Conservation (phyloP, 1,140 invertebrate species). For the Acromyrmex echinatior region DNA sequence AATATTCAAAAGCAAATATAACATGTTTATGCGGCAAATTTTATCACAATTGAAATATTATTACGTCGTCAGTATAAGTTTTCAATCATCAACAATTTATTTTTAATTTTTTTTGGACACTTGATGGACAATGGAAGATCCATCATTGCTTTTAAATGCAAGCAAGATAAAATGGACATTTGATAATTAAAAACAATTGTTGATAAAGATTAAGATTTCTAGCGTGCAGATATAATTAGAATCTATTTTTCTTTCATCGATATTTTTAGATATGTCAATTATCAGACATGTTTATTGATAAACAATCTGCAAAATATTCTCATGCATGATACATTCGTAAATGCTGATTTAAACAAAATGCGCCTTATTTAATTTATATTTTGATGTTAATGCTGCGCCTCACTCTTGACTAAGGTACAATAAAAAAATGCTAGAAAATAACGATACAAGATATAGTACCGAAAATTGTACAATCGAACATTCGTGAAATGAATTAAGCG, state of each 20-base stretch:
- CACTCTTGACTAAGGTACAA: constrained; percentile 4
- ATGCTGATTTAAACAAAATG: constrained; percentile 21
- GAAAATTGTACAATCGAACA: constrained; percentile 45
- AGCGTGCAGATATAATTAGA: background rate
- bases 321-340: constrained; percentile 49
- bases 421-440: constrained; percentile 53
- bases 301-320: constrained; percentile 18
- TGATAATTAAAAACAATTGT: constrained; percentile 14
- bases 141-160: background rate
- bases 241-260: constrained; percentile 6
- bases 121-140: background rate
- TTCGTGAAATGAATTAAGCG: constrained; percentile 35
- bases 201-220: background rate
- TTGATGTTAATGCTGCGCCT: constrained; percentile 22
- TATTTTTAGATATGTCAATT: background rate
- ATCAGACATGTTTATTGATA: background rate
- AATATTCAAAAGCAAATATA: constrained; percentile 15
- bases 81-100: background rate
- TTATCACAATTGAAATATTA: constrained; percentile 9
- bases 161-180: constrained; percentile 5
- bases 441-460: constrained; percentile 1
- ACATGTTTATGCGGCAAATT: background rate
- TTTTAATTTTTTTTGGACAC: background rate
- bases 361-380: constrained; percentile 18
- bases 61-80: background rate